Evolutionary conservation across 2,113 vertebrate genomes (phyloP).

Genomic region (Laterallus jamaicensis): DNA sequence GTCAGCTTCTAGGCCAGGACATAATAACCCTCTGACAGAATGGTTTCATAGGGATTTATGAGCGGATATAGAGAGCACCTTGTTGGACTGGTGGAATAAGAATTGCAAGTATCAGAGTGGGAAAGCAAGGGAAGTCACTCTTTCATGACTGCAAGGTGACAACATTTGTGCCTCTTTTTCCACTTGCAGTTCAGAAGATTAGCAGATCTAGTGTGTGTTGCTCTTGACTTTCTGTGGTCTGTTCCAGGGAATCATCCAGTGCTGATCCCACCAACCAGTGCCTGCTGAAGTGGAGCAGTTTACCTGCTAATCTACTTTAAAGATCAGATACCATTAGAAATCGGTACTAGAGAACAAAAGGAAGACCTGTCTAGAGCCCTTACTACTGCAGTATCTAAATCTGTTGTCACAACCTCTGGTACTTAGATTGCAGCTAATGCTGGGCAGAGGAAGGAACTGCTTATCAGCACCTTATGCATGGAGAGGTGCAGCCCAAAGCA

Average conservation of each 20-base stretch:
- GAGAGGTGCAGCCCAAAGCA: neutral
- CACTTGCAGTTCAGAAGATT: neutral
- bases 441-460: neutral
- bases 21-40: neutral
- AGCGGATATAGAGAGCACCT: neutral
- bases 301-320: neutral
- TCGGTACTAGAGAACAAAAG: neutral
- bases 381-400: neutral
- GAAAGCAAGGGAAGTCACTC: neutral
- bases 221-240: neutral
- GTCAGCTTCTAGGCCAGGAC: neutral
- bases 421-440: neutral
- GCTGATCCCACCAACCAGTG: neutral
- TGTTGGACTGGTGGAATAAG: neutral
- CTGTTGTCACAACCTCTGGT: neutral
- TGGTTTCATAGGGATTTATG: neutral
- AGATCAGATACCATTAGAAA: neutral
- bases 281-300: neutral
- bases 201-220: neutral
- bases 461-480: neutral
- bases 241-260: neutral
- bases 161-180: neutral
- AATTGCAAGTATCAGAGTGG: neutral
- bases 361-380: neutral
- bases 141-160: neutral